phyloP scores from a whole-genome alignment of 2,888 invertebrate genomes.

The Periphyllus acericola region DNA sequence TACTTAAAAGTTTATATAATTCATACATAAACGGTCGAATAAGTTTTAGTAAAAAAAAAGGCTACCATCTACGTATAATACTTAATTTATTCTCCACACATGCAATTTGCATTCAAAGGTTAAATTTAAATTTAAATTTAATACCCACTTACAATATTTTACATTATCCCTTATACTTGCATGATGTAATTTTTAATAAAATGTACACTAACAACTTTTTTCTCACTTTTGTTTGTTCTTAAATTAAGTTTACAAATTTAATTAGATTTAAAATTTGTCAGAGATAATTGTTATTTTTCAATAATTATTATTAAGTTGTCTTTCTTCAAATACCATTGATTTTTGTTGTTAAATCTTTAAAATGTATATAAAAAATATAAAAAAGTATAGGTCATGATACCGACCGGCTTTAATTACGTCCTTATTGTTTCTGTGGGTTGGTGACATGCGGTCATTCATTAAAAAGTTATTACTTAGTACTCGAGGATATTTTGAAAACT shows the following conservation, averaged over 20 bases:
- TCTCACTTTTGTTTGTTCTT: neutral
- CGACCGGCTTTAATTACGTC: conserved; percentile 46
- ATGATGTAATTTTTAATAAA: neutral
- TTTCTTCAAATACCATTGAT: neutral
- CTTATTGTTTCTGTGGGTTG: conserved; percentile 33
- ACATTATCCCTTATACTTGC: neutral
- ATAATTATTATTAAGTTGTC: too few species aligned
- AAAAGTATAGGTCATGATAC: neutral
- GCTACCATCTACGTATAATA: neutral
- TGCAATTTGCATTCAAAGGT: neutral
- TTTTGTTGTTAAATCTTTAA: conserved; percentile 23
- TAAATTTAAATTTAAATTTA: conserved; percentile 8
- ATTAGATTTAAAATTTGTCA: too few species aligned
- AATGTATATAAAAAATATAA: conserved; percentile 2
- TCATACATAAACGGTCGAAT: neutral
- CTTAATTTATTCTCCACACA: neutral
- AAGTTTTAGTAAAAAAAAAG: conserved; percentile 1
- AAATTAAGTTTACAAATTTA: neutral
- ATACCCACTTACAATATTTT: neutral
- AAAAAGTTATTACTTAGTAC: conserved; percentile 47
- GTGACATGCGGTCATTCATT: conserved; percentile 60
- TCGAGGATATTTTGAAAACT: conserved; percentile 43
- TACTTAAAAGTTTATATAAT: conserved; percentile 20
- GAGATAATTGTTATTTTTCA: too few species aligned
- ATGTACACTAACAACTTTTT: neutral